These are phyloP conservation scores for Lissocephala sabroskyi DNA, from an alignment of 2,888 invertebrate genomes.

Conservation along the genomic window DNA sequence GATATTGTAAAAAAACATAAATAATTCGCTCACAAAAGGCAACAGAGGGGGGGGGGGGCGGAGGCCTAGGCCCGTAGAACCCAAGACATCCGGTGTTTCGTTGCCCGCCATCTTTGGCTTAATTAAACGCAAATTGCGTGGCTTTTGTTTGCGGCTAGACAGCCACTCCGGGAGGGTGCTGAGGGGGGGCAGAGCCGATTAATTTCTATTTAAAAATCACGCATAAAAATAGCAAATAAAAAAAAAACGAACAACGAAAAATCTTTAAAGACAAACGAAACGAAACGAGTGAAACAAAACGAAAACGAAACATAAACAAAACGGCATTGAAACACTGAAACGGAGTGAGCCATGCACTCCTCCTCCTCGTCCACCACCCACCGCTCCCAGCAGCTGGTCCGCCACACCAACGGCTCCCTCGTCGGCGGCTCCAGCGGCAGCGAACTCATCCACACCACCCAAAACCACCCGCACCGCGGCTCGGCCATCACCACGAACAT, in stretches of 20 bases:
- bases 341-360: conserved; percentile 55
- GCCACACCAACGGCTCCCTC: conserved; percentile 40
- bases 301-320: conserved; percentile 25
- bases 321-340: conserved; percentile 26
- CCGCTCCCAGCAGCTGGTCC: conserved; percentile 54
- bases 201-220: conserved; percentile 48
- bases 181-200: conserved; percentile 3
- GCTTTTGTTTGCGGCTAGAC: conserved; percentile 4
- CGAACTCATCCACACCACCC: conserved; percentile 53
- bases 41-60: not conserved
- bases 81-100: conserved; percentile 52
- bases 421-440: conserved; percentile 50
- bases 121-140: conserved; percentile 60
- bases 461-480: too few relatives aligned
- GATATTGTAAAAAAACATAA: conserved; percentile 45
- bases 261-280: conserved; percentile 14
- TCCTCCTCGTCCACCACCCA: conserved; percentile 59
- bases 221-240: conserved; percentile 41
- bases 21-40: conserved; percentile 43
- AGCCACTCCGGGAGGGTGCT: too few relatives aligned
- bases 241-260: conserved; percentile 17
- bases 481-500: conserved; percentile 78
- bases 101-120: conserved; percentile 32
- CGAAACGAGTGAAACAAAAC: conserved; percentile 18
- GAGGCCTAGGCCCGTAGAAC: conserved; percentile 27